Conservation (phyloP, 2,797 vertebrate species). For the Dicrostonyx torquatus region DNA sequence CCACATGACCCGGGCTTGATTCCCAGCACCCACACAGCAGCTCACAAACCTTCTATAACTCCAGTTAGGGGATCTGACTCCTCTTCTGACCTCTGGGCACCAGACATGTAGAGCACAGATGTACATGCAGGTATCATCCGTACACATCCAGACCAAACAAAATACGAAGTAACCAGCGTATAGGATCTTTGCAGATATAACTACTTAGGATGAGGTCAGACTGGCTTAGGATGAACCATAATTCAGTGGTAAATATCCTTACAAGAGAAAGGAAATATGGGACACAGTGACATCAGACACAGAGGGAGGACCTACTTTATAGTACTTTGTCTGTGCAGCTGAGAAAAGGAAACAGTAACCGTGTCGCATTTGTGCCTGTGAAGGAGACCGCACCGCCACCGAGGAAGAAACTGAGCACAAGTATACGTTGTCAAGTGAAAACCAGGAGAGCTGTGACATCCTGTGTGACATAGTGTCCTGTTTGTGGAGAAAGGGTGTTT, state of each 20-base stretch:
- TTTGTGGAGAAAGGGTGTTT: neutral
- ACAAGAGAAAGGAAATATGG: constrained; percentile 1
- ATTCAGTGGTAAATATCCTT: neutral
- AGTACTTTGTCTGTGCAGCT: neutral
- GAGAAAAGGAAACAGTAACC: neutral
- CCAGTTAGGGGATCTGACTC: neutral
- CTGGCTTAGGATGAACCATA: neutral
- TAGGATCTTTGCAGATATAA: neutral
- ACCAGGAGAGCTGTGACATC: neutral
- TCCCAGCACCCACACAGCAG: neutral
- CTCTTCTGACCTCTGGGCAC: neutral
- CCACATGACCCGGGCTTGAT: neutral
- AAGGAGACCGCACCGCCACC: neutral
- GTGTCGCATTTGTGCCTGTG: neutral
- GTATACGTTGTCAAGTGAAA: neutral
- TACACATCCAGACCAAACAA: neutral
- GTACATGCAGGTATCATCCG: neutral
- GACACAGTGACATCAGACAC: neutral
- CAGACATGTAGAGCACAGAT: neutral
- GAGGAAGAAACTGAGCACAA: neutral
- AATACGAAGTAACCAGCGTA: too few species aligned
- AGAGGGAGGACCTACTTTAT: neutral
- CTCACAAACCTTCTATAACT: neutral
- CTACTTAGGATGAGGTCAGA: neutral
- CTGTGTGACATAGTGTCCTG: neutral